A percentile compares a stretch with the other conserved stretches of the same genome.
phyloP scores from a whole-genome alignment of 1,140 invertebrate species.

The Bombus superbus region DNA sequence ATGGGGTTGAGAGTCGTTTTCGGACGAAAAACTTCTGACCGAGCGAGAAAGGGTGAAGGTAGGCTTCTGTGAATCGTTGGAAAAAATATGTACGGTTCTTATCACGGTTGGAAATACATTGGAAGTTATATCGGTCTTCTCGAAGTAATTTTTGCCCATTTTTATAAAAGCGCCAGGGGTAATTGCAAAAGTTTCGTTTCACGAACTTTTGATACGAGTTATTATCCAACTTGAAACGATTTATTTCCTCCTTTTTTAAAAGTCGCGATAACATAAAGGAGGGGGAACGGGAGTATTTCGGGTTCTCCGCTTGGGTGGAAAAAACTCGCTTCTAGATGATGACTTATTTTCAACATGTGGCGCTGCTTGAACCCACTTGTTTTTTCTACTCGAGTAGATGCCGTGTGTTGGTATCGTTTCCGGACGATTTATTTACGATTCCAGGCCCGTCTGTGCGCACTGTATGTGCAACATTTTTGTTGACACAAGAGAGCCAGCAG shows the following conservation, averaged over 20 bases:
- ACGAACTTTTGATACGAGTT: constrained; percentile 47
- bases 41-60: not conserved
- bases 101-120: constrained; percentile 18
- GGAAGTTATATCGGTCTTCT: constrained; percentile 22
- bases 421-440: constrained; percentile 73
- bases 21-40: not conserved
- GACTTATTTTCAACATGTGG: constrained; percentile 53
- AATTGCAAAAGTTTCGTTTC: constrained; percentile 52
- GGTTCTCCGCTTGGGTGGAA: not conserved
- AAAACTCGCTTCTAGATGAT: constrained; percentile 24
- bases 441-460: constrained; percentile 68
- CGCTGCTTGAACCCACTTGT: constrained; percentile 17
- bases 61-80: not conserved
- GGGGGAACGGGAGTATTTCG: constrained; percentile 29
- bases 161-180: constrained; percentile 42
- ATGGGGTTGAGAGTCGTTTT: not conserved
- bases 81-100: constrained; percentile 18
- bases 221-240: constrained; percentile 46
- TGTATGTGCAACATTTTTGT: constrained; percentile 34
- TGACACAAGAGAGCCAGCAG: constrained; percentile 17
- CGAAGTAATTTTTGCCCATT: constrained; percentile 35
- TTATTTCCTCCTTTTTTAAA: constrained; percentile 18
- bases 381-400: constrained; percentile 19
- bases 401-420: constrained; percentile 25
- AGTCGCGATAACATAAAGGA: constrained; percentile 23